phyloP scores from a whole-genome alignment of 2,797 vertebrate genomes.

The Emys orbicularis region DNA sequence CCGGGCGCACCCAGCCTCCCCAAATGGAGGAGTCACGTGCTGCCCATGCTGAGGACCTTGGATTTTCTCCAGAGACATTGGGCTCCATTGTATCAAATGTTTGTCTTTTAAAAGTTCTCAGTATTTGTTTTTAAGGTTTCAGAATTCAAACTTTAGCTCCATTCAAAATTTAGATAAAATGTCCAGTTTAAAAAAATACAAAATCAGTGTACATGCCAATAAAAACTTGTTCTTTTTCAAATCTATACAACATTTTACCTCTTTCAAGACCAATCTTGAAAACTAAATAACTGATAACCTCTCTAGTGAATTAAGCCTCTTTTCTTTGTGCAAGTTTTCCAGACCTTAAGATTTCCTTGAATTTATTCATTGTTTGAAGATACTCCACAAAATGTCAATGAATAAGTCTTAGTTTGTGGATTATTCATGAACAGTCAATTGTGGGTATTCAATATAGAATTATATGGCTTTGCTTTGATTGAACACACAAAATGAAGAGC shows the following conservation, averaged over 20 bases:
- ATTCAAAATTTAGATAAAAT: background rate
- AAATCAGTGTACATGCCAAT: background rate
- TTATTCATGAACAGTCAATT: background rate
- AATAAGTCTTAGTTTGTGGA: background rate
- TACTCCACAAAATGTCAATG: background rate
- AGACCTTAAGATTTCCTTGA: background rate
- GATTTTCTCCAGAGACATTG: background rate
- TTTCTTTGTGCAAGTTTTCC: background rate
- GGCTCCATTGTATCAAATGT: background rate
- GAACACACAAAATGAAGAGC: background rate
- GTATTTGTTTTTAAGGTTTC: background rate
- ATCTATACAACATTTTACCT: background rate
- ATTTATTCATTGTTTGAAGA: background rate
- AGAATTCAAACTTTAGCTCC: background rate
- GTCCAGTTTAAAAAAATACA: conserved; percentile 29
- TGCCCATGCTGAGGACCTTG: background rate
- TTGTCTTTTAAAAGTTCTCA: background rate
- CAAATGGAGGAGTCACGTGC: no score
- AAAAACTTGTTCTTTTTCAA: background rate
- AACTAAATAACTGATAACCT: background rate
- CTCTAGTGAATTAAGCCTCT: background rate
- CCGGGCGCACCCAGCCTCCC: no score
- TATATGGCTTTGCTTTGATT: background rate
- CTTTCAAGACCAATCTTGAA: background rate
- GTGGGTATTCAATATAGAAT: background rate